Conservation (phyloP, 92 coral and sea anemone species). For the Porites evermanni region DNA sequence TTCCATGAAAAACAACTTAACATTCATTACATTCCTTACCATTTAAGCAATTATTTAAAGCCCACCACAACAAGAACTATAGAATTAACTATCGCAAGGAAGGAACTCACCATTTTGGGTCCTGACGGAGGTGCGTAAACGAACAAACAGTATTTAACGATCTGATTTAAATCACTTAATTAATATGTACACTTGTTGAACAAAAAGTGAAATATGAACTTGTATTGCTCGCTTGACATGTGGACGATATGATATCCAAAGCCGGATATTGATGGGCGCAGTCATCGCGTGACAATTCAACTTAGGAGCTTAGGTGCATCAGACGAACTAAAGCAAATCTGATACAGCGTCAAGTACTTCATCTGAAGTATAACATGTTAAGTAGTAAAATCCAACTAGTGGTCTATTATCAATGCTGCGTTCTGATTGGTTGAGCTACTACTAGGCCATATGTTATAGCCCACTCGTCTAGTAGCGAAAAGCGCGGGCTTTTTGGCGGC, state of each 20-base stretch:
- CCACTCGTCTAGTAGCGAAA: too few relatives aligned
- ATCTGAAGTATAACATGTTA: too few relatives aligned
- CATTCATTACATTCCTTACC: slow-evolving; percentile 8
- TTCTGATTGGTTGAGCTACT: too few relatives aligned
- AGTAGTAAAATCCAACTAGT: too few relatives aligned
- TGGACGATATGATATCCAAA: not conserved
- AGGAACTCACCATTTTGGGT: slow-evolving; percentile 26
- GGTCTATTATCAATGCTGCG: too few relatives aligned
- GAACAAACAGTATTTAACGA: not conserved
- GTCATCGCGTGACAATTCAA: slow-evolving; percentile 8
- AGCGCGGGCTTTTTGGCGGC: too few relatives aligned
- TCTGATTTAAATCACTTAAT: slow-evolving; percentile 12
- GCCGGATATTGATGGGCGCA: slow-evolving; percentile 27
- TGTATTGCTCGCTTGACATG: slow-evolving; percentile 26
- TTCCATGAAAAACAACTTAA: slow-evolving; percentile 15
- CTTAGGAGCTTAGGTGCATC: too few relatives aligned
- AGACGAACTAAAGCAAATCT: too few relatives aligned
- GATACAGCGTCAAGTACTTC: too few relatives aligned
- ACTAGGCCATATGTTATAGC: too few relatives aligned
- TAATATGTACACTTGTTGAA: slow-evolving; percentile 19
- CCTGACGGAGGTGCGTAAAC: not conserved
- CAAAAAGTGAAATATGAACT: slow-evolving; percentile 29
- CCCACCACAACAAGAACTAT: not conserved
- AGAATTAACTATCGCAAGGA: not conserved
- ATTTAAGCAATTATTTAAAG: not conserved